Evolutionary conservation across 2,888 invertebrate species (phyloP), one percentile per base, ranked within the genome.

Genomic region (Drosophila imparisetae): DNA sequence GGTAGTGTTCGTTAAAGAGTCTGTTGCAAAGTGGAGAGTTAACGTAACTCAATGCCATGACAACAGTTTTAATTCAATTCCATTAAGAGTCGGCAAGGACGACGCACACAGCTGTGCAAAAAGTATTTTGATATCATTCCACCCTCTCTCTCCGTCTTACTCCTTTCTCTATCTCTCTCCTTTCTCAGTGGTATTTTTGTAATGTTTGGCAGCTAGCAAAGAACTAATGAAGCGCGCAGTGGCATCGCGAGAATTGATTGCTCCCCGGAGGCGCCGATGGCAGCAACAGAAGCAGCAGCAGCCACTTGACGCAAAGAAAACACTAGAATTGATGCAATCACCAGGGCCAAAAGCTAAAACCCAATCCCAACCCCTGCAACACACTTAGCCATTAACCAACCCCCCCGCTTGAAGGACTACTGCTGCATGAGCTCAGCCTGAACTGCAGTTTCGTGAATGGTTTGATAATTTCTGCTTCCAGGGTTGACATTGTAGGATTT

Each of bases 241-340:
- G 81, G 70, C 75, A 82, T 79, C 85, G 86, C 81, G 81, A 90
- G 85, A 91, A 91, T 91, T 91, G 91, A 91, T 91, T 91, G 91
- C 90, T 91, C 91, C 91, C 91, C 76, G 71, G 91, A 81, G 91
- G 82, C 88, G 59, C 75, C 66, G 69, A 53, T 67, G 70, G 63
- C 63, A 72, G 55, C 66, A 27, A 45, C 68, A 72, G 75, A 67
- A 45, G 30, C 15, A 57, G 40, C 55, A 36, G 58, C 66, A 68
- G 78, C 75, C 71, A 80, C 78, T 82, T 80, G 87, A 73, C 66
- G 69, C 75, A 76, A 66, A 64, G 75, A 80, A 72, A 72, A 68
- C 71, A 74, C 62, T 66, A 66, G 74, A 82, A 63, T 80, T 80
- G 79, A 73, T 78, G 85, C 84, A 86, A 78, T 83, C 84, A 83